Evolutionary conservation across 2,113 vertebrate species (phyloP).

Genomic region (Eubucco bourcierii): DNA sequence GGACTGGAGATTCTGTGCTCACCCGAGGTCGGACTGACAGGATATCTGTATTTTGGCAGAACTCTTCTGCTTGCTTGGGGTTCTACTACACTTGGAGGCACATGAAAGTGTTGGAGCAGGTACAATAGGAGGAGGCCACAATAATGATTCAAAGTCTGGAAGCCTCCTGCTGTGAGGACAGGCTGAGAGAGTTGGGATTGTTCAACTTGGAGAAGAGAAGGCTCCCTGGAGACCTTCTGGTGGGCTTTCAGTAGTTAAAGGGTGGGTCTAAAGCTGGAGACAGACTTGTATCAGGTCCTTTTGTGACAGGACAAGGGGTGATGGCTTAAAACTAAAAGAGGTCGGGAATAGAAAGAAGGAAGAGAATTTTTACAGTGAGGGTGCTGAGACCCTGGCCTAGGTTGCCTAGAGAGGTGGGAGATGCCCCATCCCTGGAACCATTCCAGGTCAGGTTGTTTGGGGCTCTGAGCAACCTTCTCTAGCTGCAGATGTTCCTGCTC

Average conservation of each 20-base stretch:
- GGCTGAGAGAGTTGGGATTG: no score
- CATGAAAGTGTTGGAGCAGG: background rate
- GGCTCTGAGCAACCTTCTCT: no score
- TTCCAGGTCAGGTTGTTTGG: no score
- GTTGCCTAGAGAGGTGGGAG: background rate
- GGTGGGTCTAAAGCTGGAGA: background rate
- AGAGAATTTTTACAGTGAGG: background rate
- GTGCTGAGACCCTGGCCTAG: background rate
- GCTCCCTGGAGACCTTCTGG: no score
- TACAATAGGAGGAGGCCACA: no score
- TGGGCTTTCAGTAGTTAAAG: no score
- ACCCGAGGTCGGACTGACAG: fast-evolving
- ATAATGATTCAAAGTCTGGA: no score
- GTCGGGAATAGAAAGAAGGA: background rate
- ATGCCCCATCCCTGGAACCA: background rate
- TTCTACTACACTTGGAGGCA: fast-evolving
- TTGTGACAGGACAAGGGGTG: background rate
- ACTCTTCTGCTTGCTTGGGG: background rate
- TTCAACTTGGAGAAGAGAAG: no score
- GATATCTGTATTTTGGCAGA: background rate
- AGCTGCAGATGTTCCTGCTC: no score
- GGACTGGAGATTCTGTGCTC: background rate
- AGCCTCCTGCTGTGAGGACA: no score
- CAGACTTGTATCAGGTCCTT: background rate
- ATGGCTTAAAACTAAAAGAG: background rate